A percentile compares a stretch with the other conserved stretches of the same genome.
Conservation (phyloP, 2,797 vertebrate genomes). For the Epinephelus coioides region DNA sequence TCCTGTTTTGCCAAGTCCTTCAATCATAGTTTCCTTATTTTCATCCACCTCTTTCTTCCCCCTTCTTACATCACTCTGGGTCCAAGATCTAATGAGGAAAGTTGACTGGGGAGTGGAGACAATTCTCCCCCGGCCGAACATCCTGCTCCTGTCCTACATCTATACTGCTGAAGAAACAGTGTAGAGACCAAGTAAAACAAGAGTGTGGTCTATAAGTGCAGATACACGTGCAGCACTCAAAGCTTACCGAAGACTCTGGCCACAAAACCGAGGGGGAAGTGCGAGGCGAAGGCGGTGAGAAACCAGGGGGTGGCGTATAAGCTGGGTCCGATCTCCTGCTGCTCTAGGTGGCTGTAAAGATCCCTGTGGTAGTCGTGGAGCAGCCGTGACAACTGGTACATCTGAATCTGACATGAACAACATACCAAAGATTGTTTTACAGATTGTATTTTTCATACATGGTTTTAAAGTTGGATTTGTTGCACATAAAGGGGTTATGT, state of each 20-base stretch:
- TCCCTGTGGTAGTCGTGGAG: slow-evolving; percentile 97
- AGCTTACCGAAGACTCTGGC: slow-evolving; percentile 95
- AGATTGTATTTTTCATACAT: too few relatives aligned
- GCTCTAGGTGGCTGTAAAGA: slow-evolving; percentile 94
- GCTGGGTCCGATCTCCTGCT: slow-evolving; percentile 96
- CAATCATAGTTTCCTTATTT: slow-evolving; percentile 14
- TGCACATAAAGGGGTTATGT: background rate
- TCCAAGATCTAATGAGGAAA: slow-evolving; percentile 25
- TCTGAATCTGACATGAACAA: slow-evolving; percentile 90
- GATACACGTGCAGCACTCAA: background rate
- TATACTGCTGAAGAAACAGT: background rate
- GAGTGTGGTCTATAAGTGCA: background rate
- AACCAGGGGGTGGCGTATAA: slow-evolving; percentile 99
- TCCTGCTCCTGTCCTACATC: background rate
- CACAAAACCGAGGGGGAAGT: slow-evolving; percentile 97
- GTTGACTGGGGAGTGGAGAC: slow-evolving; percentile 2
- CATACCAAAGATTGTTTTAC: slow-evolving; percentile 2
- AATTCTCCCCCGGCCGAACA: background rate
- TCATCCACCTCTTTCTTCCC: background rate
- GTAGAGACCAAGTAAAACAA: background rate
- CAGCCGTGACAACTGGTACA: slow-evolving; percentile 97
- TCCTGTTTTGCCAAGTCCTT: background rate
- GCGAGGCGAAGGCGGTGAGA: slow-evolving; percentile 96
- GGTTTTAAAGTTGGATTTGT: background rate
- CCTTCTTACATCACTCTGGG: background rate